phyloP scores from a whole-genome alignment of 2,888 invertebrate genomes.

The Caenorhabditis afra region DNA sequence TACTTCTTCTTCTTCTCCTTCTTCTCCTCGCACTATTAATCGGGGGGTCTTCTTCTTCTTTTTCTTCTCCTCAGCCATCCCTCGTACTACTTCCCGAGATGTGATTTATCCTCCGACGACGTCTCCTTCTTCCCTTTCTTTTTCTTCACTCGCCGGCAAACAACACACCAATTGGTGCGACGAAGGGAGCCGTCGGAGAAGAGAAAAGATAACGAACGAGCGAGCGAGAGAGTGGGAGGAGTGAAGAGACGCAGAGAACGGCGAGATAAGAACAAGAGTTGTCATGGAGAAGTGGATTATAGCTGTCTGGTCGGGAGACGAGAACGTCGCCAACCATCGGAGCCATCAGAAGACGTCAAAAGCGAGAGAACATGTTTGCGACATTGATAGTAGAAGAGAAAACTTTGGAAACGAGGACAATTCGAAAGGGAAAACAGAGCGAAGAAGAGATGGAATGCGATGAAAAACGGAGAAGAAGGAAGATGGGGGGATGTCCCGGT shows the following conservation, averaged over 20 bases:
- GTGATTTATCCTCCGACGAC: no score
- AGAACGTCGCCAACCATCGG: no score
- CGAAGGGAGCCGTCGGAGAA: not conserved
- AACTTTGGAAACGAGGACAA: constrained; percentile 1
- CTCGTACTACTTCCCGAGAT: no score
- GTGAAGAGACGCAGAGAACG: constrained; percentile 21
- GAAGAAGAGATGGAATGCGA: not conserved
- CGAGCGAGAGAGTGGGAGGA: not conserved
- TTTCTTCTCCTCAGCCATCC: no score
- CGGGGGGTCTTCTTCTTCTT: no score
- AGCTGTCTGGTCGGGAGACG: no score
- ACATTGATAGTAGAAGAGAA: not conserved
- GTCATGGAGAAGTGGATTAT: no score
- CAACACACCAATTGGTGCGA: constrained; percentile 17
- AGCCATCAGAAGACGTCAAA: no score
- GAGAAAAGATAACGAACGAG: not conserved
- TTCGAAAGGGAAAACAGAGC: constrained; percentile 11
- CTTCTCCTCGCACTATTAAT: no score
- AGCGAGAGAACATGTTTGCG: not conserved
- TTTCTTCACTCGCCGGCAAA: not conserved
- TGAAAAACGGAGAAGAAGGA: not conserved
- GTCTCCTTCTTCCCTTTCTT: no score
- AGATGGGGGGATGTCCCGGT: not conserved
- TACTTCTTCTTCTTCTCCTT: no score
- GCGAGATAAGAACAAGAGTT: no score